These are phyloP conservation scores for Ligdia adustata DNA, from an alignment of 2,888 invertebrate genomes.

Conservation along the genomic window DNA sequence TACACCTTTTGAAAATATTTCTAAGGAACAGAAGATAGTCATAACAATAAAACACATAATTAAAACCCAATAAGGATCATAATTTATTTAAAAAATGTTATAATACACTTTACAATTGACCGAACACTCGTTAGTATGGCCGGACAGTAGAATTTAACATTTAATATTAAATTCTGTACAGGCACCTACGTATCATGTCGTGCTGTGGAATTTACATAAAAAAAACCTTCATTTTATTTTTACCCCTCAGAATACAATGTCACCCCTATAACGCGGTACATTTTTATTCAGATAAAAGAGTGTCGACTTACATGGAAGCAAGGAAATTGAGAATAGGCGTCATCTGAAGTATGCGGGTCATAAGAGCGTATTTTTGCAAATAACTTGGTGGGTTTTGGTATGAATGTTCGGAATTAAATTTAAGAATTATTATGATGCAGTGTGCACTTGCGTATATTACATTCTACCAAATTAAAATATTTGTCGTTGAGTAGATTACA, in stretches of 20 bases:
- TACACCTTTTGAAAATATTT: no score
- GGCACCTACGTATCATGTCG: slow-evolving; percentile 25
- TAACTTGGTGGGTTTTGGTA: no score
- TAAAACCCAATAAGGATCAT: slow-evolving; percentile 80
- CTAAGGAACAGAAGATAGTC: no score
- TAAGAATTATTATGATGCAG: no score
- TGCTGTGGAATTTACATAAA: slow-evolving; percentile 26
- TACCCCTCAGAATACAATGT: slow-evolving; percentile 19
- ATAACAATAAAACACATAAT: slow-evolving; percentile 56
- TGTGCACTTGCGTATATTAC: no score
- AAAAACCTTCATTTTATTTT: slow-evolving; percentile 10
- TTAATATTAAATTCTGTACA: slow-evolving; percentile 36
- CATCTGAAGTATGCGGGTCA: background rate
- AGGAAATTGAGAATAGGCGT: background rate
- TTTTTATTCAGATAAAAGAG: slow-evolving; percentile 8
- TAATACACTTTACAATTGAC: slow-evolving; percentile 83
- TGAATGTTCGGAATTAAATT: no score
- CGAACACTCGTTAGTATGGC: slow-evolving; percentile 63
- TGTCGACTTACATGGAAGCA: slow-evolving; percentile 11
- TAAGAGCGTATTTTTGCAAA: no score
- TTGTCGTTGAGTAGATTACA: no score
- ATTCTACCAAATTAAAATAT: no score
- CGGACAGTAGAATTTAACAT: slow-evolving; percentile 45
- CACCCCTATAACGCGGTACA: slow-evolving; percentile 38
- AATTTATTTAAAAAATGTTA: slow-evolving; percentile 80